phyloP scores from a whole-genome alignment of 2,888 invertebrate species.

The Phyllotreta cruciferae region DNA sequence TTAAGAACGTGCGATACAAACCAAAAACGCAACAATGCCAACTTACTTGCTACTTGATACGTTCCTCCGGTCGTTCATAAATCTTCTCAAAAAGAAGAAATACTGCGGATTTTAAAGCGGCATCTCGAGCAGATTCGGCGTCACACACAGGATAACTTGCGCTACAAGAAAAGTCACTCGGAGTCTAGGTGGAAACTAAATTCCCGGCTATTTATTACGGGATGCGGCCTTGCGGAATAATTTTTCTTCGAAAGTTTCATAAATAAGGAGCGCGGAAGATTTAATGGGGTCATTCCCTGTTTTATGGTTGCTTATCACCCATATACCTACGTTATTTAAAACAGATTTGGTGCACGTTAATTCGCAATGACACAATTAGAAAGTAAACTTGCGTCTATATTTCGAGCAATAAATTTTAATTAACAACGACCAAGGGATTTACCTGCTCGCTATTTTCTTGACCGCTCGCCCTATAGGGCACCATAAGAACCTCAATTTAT shows the following conservation, averaged over 20 bases:
- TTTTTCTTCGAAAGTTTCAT: slow-evolving; percentile 22
- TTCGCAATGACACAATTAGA: no score
- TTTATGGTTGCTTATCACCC: slow-evolving; percentile 10
- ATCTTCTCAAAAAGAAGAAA: slow-evolving; percentile 8
- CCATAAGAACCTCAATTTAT: slow-evolving; percentile 30
- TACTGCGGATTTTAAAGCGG: slow-evolving; percentile 6
- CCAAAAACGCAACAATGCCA: no score
- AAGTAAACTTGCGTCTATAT: not conserved
- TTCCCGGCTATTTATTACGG: slow-evolving; percentile 20
- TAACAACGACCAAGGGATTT: slow-evolving; percentile 33
- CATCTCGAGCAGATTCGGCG: slow-evolving; percentile 19
- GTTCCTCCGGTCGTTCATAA: slow-evolving; percentile 2
- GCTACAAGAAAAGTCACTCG: slow-evolving; percentile 38
- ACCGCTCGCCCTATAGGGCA: slow-evolving; percentile 25
- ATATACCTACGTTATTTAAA: not conserved
- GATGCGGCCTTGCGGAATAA: slow-evolving; percentile 19
- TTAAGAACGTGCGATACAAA: no score
- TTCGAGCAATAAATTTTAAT: slow-evolving; percentile 26
- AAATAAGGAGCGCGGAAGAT: slow-evolving; percentile 20
- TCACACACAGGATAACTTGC: slow-evolving; percentile 30
- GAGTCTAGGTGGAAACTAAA: slow-evolving; percentile 31
- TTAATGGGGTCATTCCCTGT: slow-evolving; percentile 7
- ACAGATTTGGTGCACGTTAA: no score
- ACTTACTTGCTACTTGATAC: no score
- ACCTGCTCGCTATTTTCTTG: slow-evolving; percentile 32